phyloP scores from a whole-genome alignment of 2,113 vertebrate genomes.

The Strigops habroptila region DNA sequence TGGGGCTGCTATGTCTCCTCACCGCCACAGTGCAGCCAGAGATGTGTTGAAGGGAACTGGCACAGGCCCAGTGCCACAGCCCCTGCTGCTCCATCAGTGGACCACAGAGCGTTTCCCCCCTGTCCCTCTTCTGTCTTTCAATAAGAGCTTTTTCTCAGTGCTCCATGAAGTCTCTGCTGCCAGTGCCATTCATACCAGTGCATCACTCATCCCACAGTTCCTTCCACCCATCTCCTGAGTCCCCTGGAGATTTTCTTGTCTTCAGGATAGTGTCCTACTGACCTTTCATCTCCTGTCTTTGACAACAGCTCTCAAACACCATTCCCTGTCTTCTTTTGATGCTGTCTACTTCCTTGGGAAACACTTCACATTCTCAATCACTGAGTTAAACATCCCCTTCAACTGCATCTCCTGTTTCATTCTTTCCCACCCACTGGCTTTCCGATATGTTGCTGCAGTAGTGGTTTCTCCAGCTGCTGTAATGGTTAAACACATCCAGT shows the following conservation, averaged over 20 bases:
- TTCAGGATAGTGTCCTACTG: not conserved
- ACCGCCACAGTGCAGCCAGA: not conserved
- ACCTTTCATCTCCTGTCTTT: not conserved
- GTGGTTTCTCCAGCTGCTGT: not conserved
- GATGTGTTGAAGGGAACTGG: not conserved
- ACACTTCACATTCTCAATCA: not conserved
- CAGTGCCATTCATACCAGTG: not conserved
- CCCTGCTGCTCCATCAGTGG: not conserved
- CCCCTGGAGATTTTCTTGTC: fast-evolving
- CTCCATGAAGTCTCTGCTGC: not conserved
- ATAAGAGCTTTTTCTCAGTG: not conserved
- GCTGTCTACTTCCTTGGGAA: not conserved
- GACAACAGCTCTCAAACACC: not conserved
- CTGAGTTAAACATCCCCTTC: not conserved
- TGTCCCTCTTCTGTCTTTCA: not conserved
- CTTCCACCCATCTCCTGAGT: not conserved
- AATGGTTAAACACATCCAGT: not conserved
- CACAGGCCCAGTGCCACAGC: not conserved
- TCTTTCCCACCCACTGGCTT: not conserved
- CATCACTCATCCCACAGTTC: fast-evolving
- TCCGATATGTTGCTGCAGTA: not conserved
- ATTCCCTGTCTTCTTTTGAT: not conserved
- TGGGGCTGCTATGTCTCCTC: not conserved
- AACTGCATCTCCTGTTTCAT: not conserved
- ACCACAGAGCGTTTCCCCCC: not conserved